Evolutionary conservation across 2,797 vertebrate genomes (phyloP).

Genomic region (Manis crassicaudata): DNA sequence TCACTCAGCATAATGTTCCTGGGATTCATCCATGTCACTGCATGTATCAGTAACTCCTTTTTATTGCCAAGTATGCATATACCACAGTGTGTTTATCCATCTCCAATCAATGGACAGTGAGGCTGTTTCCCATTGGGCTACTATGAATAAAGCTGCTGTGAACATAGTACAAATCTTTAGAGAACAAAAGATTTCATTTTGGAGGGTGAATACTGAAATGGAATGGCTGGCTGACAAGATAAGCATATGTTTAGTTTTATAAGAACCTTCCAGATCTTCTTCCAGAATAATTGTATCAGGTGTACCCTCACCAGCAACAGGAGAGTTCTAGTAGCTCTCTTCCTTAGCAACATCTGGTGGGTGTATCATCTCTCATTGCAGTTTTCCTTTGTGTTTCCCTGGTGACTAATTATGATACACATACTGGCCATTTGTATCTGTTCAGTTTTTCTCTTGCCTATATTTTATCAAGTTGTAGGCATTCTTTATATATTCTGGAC

Average conservation of each 20-base stretch:
- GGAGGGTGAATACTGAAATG: background rate
- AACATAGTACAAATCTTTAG: background rate
- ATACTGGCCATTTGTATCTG: background rate
- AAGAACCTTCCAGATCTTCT: slow-evolving; percentile 1
- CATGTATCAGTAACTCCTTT: background rate
- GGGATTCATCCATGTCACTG: background rate
- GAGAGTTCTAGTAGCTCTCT: background rate
- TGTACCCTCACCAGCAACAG: background rate
- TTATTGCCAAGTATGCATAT: no score
- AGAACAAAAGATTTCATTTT: background rate
- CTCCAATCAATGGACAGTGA: background rate
- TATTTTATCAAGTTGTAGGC: background rate
- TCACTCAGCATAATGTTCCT: background rate
- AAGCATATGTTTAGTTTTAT: background rate
- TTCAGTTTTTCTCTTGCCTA: background rate
- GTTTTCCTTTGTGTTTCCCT: background rate
- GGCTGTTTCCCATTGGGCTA: background rate
- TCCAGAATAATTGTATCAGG: background rate
- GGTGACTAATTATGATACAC: background rate
- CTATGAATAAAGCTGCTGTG: background rate
- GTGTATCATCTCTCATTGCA: background rate
- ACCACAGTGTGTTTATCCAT: background rate
- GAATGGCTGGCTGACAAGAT: background rate
- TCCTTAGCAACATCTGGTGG: background rate
- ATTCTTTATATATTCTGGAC: background rate